Base-by-base conservation (phyloP, 2,113 vertebrate genomes). In the Sisor rabdophorus region DNA sequence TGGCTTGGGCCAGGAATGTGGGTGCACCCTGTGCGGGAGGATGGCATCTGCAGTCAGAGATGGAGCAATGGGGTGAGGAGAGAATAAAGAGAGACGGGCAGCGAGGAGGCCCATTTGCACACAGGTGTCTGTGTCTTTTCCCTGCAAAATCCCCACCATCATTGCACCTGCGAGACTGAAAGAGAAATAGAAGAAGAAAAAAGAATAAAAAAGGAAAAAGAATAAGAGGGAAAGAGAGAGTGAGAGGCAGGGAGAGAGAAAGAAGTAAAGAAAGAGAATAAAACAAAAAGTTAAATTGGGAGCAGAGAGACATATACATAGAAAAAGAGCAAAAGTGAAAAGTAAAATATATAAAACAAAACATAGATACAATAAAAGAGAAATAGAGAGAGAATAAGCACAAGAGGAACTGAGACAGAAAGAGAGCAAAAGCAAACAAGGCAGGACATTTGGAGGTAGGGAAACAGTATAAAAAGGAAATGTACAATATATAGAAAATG, bases 81-180 rank as follows among this genome's bases (percentile, higher is more conserved):
- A 93, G 13, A 79, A 55, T 75, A 96, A 87, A 17, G 92, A 92
- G 67, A 92, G 79, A 5, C 82, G 85, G 22, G 94, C 93, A 50
- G 94, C 91, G 22, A 93, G 83, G 4, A 96, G 90, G 12, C 91
- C 91, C 91, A 95, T 93, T 59, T 80, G 81, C 58, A 93, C 88
- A 73, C 95, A 95, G 77, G 79, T 89, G 65, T 92, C 85, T 3
- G 93, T 92, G 81, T 93, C 89, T 7, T 83, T 76, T 3, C 83
- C 80, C 71, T 88, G 89, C 4, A 95, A 83, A 10, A 95, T 87
- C 19, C 95, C 95, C 2, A 91, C 88, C 15, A 96, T 92, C 20
- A 96, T 79, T 22, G 91, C 94, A 26, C 93, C 93, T 81, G 93
- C 92, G 79, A 97, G 86, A 85, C 95, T 97, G 88, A 71, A 58